Conservation (phyloP, 37 sponge, comb jelly and placozoan species). For the Hexactinellida sp. region DNA sequence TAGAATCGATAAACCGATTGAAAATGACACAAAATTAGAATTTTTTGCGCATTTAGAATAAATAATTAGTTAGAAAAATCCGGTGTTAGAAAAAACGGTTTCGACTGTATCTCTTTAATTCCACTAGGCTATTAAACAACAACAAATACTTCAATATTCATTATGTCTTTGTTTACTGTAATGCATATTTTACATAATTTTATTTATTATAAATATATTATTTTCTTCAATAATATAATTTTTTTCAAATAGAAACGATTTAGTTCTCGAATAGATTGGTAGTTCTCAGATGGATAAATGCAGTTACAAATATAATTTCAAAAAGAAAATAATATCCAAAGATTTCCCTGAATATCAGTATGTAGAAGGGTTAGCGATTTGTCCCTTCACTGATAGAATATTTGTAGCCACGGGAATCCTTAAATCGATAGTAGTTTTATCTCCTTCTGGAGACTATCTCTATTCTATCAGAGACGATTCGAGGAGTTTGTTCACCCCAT, state of each 20-base stretch:
- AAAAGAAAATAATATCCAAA: background rate
- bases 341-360: background rate
- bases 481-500: background rate
- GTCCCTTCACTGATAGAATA: slow-evolving; percentile 1
- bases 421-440: background rate
- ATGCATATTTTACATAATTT: background rate
- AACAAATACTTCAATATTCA: no score
- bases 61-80: no score
- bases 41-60: no score
- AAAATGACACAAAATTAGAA: no score
- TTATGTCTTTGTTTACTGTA: no score
- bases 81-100: no score
- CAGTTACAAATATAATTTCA: no score
- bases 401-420: background rate
- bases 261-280: background rate
- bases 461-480: background rate
- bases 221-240: no score
- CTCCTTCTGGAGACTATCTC: background rate
- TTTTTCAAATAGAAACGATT: background rate
- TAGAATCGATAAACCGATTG: no score
- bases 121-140: no score
- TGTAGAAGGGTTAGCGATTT: background rate
- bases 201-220: no score
- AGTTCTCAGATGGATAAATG: background rate
- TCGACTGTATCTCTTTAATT: no score